A percentile compares a stretch with the other conserved stretches of the same genome.
These are phyloP conservation scores for Eurois occulta DNA, from an alignment of 2,888 invertebrate genomes.

Conservation along the genomic window DNA sequence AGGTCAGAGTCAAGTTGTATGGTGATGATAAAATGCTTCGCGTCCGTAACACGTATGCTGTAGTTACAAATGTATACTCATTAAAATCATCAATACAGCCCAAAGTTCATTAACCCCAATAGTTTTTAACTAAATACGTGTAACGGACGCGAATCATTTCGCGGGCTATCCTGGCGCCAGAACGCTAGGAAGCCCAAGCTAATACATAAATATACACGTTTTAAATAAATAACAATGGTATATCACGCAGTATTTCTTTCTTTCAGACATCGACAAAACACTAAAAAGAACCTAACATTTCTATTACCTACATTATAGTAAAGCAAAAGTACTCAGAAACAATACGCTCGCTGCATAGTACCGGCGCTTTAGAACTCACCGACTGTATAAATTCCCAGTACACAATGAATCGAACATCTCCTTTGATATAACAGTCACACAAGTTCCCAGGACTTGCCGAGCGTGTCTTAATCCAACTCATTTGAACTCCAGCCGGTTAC, in stretches of 20 bases:
- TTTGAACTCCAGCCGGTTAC: slow-evolving; percentile 10
- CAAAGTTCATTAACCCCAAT: too few relatives aligned
- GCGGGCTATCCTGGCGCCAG: too few relatives aligned
- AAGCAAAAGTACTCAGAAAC: not conserved
- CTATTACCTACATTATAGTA: not conserved
- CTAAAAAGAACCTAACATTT: not conserved
- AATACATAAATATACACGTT: too few relatives aligned
- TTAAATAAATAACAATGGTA: not conserved
- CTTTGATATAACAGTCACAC: not conserved
- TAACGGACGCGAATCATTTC: too few relatives aligned
- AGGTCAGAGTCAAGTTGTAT: too few relatives aligned
- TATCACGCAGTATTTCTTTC: not conserved
- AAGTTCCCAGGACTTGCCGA: not conserved
- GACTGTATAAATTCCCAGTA: not conserved
- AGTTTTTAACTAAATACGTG: too few relatives aligned
- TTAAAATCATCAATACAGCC: too few relatives aligned
- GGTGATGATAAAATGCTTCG: too few relatives aligned
- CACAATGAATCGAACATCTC: not conserved
- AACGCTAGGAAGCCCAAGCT: too few relatives aligned
- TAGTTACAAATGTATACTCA: too few relatives aligned
- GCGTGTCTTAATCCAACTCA: slow-evolving; percentile 10
- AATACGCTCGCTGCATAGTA: not conserved
- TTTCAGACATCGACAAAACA: not conserved
- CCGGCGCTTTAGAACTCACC: not conserved
- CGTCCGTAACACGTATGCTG: too few relatives aligned